Percentiles rank a stretch among this genome's conserved stretches.
Conservation (phyloP, 2,797 vertebrate genomes). For the Neostethus bicornis region DNA sequence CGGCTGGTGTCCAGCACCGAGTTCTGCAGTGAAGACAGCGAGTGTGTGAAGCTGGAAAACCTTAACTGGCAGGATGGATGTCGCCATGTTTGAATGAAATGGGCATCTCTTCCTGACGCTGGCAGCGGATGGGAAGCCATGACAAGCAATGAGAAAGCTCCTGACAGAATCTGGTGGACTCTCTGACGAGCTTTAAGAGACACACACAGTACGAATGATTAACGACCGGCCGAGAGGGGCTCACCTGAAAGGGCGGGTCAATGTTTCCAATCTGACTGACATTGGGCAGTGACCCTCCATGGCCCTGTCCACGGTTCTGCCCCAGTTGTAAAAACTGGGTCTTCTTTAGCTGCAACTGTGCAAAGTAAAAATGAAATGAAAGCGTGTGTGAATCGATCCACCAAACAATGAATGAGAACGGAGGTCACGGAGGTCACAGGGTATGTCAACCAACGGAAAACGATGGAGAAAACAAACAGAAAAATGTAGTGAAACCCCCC, state of each 20-base stretch:
- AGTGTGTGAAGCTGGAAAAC: constrained; percentile 48
- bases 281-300: constrained; percentile 98
- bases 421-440: no score
- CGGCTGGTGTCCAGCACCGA: constrained; percentile 95
- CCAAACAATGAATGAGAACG: constrained; percentile 43
- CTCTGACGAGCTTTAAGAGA: constrained; percentile 36
- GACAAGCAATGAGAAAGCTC: constrained; percentile 80
- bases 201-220: constrained; percentile 72
- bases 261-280: constrained; percentile 98
- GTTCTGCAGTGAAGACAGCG: constrained; percentile 87
- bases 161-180: constrained; percentile 32
- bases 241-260: constrained; percentile 99
- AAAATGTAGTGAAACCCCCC: constrained; percentile 35
- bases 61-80: constrained; percentile 47
- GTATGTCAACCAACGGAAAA: no score
- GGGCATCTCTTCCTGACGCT: constrained; percentile 72
- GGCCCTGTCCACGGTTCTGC: constrained; percentile 98
- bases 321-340: constrained; percentile 98
- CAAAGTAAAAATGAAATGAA: constrained; percentile 87
- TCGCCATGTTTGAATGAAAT: constrained; percentile 75
- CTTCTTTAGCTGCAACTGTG: constrained; percentile 99
- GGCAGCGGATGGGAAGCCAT: constrained; percentile 83
- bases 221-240: constrained; percentile 76
- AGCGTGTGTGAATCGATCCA: constrained; percentile 81
- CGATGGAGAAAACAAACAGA: constrained; percentile 41